Evolutionary conservation across 2,113 vertebrate genomes (phyloP).

Genomic region (Aplodontia rufa): DNA sequence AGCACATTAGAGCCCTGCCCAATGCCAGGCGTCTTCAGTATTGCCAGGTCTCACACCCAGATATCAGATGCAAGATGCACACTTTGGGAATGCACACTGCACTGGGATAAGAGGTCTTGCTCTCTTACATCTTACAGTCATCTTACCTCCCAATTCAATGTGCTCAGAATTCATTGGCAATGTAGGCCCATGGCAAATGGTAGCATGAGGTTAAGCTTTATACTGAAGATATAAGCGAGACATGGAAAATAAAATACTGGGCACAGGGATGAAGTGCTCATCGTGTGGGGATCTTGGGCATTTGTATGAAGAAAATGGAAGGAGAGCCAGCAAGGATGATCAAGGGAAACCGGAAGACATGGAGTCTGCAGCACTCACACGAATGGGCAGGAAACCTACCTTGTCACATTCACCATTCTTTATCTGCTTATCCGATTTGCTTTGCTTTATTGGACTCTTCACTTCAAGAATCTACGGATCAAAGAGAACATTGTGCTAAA

Average conservation of each 20-base stretch:
- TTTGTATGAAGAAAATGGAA: conserved; percentile 15
- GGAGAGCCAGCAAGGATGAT: neutral
- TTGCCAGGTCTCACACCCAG: neutral
- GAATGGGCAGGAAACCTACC: conserved; percentile 82
- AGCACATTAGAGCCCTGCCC: neutral
- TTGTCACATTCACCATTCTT: conserved; percentile 96
- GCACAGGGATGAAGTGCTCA: neutral
- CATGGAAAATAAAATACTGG: neutral
- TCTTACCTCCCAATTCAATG: neutral
- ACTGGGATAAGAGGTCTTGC: too few species aligned
- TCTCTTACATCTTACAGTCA: neutral
- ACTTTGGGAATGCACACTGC: neutral
- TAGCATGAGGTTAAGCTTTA: neutral
- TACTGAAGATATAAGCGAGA: neutral
- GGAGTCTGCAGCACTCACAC: neutral
- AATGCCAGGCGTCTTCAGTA: neutral
- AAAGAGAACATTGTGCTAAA: conserved; percentile 71
- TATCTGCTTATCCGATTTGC: conserved; percentile 93
- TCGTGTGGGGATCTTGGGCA: neutral
- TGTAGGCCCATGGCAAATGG: neutral
- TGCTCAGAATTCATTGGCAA: neutral
- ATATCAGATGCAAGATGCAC: neutral
- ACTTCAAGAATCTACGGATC: conserved; percentile 93
- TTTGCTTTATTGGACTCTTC: conserved; percentile 94
- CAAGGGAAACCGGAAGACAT: neutral